A percentile compares a stretch with the other conserved stretches of the same genome.
Conservation (phyloP, 2,113 vertebrate species). For the Tichodroma muraria region DNA sequence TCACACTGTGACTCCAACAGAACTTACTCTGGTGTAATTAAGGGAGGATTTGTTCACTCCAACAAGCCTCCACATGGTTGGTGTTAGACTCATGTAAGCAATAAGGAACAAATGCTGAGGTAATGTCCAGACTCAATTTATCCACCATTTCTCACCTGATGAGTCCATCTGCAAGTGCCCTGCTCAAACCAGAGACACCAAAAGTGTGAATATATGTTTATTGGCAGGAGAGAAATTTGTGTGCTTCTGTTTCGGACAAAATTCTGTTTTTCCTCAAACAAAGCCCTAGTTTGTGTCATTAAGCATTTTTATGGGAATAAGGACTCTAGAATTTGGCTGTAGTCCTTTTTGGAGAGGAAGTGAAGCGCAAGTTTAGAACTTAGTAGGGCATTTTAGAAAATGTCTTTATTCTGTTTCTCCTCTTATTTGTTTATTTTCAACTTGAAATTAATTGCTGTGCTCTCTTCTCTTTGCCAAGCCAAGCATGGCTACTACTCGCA, state of each 20-base stretch:
- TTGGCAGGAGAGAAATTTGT: not conserved
- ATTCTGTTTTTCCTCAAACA: slow-evolving; percentile 2
- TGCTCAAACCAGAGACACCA: not conserved
- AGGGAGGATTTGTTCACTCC: not conserved
- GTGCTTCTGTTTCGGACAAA: not conserved
- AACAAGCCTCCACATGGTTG: not conserved
- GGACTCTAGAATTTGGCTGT: not conserved
- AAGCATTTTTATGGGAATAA: not conserved
- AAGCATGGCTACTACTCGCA: not conserved
- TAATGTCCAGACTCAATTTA: not conserved
- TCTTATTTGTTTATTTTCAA: not conserved
- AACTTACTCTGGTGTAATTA: not conserved
- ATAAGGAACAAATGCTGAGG: not conserved
- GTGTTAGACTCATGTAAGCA: not conserved
- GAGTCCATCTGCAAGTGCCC: not conserved
- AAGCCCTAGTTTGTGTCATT: not conserved
- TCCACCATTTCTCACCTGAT: not conserved
- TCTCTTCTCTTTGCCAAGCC: not conserved
- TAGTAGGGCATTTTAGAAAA: not conserved
- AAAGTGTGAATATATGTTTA: not conserved
- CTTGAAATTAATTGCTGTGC: not conserved
- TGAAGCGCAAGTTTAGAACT: not conserved
- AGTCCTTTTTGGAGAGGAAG: not conserved
- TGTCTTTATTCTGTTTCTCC: not conserved
- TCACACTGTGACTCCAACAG: not conserved